phyloP scores from a whole-genome alignment of 2,797 vertebrate genomes.

The Danio aesculapii region DNA sequence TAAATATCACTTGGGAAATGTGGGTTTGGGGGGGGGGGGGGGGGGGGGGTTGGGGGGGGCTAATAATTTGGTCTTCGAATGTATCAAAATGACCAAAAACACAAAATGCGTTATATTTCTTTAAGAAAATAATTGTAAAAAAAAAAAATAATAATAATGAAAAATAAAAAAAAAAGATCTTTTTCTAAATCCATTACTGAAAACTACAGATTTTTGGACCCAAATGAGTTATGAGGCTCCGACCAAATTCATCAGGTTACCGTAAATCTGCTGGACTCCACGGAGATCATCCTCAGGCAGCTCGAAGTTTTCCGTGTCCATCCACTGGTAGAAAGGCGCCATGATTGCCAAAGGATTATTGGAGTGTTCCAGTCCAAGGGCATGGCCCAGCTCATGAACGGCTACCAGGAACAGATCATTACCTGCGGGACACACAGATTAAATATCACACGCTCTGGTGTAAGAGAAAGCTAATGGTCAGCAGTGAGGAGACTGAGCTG shows the following conservation, averaged over 20 bases:
- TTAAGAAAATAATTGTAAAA: too few species aligned
- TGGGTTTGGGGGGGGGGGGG: too few species aligned
- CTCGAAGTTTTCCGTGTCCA: slow-evolving; percentile 95
- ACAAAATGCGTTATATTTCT: too few species aligned
- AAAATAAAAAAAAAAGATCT: too few species aligned
- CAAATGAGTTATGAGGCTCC: too few species aligned
- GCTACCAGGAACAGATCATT: slow-evolving; percentile 98
- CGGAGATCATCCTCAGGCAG: slow-evolving; percentile 91
- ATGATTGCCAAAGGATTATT: slow-evolving; percentile 96
- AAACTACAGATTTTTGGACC: too few species aligned
- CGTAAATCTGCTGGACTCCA: slow-evolving; percentile 96
- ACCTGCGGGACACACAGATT: slow-evolving; percentile 73
- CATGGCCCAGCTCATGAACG: slow-evolving; percentile 93
- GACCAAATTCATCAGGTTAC: slow-evolving; percentile 71
- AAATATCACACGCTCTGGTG: slow-evolving; percentile 32
- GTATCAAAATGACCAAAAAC: too few species aligned
- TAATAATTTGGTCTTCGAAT: too few species aligned
- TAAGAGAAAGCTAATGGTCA: slow-evolving; percentile 18
- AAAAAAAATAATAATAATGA: too few species aligned
- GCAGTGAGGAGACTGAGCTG: slow-evolving; percentile 7
- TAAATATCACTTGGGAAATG: too few species aligned
- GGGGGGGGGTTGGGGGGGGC: too few species aligned
- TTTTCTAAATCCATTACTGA: too few species aligned
- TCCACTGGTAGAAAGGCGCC: slow-evolving; percentile 99
- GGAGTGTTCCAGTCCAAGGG: slow-evolving; percentile 94